A percentile compares a stretch with the other conserved stretches of the same genome.
Evolutionary conservation across 2,113 vertebrate species (phyloP).

Genomic region (Dissostichus mawsoni): DNA sequence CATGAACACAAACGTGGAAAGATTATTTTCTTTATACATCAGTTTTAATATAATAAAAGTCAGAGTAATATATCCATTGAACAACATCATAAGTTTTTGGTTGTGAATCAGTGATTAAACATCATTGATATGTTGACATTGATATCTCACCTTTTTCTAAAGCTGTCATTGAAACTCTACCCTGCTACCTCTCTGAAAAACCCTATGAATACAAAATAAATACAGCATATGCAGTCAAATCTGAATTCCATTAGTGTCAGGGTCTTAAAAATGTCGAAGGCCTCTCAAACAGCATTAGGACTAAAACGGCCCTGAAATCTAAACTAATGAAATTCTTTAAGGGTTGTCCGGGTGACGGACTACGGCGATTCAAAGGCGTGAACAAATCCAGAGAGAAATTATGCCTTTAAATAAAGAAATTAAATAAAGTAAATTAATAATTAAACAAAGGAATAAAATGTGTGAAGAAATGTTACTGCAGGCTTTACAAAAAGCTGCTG

Average conservation of each 20-base stretch:
- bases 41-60: too few species aligned
- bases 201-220: not conserved
- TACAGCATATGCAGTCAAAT: not conserved
- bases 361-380: not conserved
- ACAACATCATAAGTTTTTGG: too few species aligned
- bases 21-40: too few species aligned
- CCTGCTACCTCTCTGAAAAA: not conserved
- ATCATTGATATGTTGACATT: too few species aligned
- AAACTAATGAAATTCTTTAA: constrained; percentile 44
- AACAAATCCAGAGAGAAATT: constrained; percentile 5
- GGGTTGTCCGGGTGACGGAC: constrained; percentile 31
- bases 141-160: too few species aligned
- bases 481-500: not conserved
- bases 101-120: too few species aligned
- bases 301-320: constrained; percentile 15
- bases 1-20: too few species aligned
- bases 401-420: constrained; percentile 2
- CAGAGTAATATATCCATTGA: too few species aligned
- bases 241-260: not conserved
- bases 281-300: not conserved
- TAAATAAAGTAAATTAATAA: not conserved
- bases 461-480: not conserved
- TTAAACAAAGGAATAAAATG: not conserved
- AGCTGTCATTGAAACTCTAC: too few species aligned
- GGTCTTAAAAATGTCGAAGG: constrained; percentile 7